Evolutionary conservation across 2,797 vertebrate genomes (phyloP), one percentile per base, ranked within the genome.

Genomic region (Tamandua tetradactyla): DNA sequence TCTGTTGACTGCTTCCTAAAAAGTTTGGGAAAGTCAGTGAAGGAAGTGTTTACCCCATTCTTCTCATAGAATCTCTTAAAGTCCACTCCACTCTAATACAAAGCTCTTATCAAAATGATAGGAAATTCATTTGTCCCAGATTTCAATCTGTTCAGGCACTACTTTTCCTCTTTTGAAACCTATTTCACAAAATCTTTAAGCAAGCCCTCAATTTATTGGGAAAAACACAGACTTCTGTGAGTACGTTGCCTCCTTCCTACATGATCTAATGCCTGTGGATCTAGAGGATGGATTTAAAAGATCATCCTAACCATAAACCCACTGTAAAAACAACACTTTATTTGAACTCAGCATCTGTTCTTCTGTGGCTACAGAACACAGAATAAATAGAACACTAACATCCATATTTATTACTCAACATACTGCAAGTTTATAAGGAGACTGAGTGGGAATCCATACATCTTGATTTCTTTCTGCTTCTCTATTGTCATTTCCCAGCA

Each of bases 101-200:
- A 80, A 80, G 40, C 42, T 91, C 91, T 27, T 69, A 44, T 80
- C 30, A 87, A 55, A 91, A 75, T 71, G 59, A 55, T n/a, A 59
- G 35, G 66, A 80, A n/a, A 87, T 66, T 15, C 30, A 66, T 59
- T 74, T 75, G 20, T 75, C 49, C 64, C 30, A 74, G n/a, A 62
- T 89, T 22, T 82, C 1, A 91, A 32, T 93, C 71, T 93, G 71
- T 86, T 94, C 74, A 49, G 75, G 42, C 17, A 23, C 47, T 47
- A 1, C 44, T 76, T 95, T 96, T 86, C 91, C 12, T 82, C 35
- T 81, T 97, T 84, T 93, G 35, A 96, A 97, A 87, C n/a, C 32
- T 49, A 22, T 89, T 90, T 91, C 15, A 66, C 40, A 89, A 80
- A 94, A 64, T 35, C 68, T 74, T 69, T 91, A 89, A 91, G 27